A percentile compares a stretch with the other conserved stretches of the same genome.
These are phyloP conservation scores for Cassiopea andromeda DNA, from an alignment of 30 jellyfish, hydroid and myxozoan species.

Conservation along the genomic window DNA sequence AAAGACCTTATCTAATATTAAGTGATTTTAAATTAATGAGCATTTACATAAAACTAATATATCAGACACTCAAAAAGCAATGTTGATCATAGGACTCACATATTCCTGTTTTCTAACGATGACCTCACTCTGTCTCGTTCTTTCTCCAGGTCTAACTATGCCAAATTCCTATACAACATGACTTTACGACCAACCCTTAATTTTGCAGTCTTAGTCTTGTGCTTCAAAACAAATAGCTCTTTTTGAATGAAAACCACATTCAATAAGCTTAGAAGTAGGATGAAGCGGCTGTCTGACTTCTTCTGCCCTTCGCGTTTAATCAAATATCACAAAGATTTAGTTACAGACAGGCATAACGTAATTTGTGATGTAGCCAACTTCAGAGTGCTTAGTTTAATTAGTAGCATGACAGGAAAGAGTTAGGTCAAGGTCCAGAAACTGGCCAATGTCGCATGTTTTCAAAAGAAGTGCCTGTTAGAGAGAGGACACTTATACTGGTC, in stretches of 20 bases:
- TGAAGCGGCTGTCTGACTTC: background rate
- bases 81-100: too few relatives aligned
- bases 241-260: slow-evolving; percentile 52
- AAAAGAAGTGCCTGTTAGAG: background rate
- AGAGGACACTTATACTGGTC: too few relatives aligned
- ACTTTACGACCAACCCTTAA: background rate
- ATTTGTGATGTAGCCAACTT: background rate
- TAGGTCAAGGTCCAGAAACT: background rate
- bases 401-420: background rate
- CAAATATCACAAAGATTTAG: background rate
- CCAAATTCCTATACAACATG: background rate
- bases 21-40: too few relatives aligned
- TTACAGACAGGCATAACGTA: background rate
- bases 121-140: background rate
- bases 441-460: background rate
- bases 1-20: too few relatives aligned
- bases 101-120: too few relatives aligned
- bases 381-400: background rate
- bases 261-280: background rate
- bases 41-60: too few relatives aligned
- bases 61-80: too few relatives aligned
- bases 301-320: background rate
- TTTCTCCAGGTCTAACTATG: background rate
- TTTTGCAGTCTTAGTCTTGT: background rate
- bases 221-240: slow-evolving; percentile 28